These are phyloP conservation scores for Andrena marginata DNA, from an alignment of 2,888 invertebrate genomes.

Conservation along the genomic window DNA sequence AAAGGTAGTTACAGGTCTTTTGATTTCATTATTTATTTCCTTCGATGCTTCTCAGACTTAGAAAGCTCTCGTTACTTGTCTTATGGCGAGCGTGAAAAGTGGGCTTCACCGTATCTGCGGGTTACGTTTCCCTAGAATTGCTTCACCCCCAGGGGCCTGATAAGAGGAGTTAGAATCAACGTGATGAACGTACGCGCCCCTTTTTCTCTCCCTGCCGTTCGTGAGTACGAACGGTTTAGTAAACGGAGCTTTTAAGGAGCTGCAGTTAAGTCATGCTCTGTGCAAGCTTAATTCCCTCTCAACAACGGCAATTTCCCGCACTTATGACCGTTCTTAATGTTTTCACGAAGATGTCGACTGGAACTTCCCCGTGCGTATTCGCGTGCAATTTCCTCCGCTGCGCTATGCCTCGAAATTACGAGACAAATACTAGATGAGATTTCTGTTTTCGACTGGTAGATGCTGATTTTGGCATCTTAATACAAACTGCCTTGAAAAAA, in stretches of 20 bases:
- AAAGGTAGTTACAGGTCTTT: too few relatives aligned
- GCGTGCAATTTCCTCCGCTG: conserved; percentile 20
- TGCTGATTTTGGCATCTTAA: neutral
- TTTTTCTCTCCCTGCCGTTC: neutral
- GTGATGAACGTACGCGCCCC: neutral
- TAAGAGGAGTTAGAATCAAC: conserved; percentile 26
- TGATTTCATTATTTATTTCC: neutral
- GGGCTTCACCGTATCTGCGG: neutral
- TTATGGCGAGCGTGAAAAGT: neutral
- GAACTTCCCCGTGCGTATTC: conserved; percentile 11
- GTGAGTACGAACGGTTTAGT: conserved; percentile 25
- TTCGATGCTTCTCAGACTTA: neutral
- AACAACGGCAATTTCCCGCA: conserved; percentile 49
- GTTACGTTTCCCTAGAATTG: neutral
- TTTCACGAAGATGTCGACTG: conserved; percentile 30
- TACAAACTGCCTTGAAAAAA: neutral
- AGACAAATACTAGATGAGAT: neutral
- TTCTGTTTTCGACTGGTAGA: neutral
- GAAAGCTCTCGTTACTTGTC: neutral
- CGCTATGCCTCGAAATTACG: neutral
- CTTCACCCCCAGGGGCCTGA: neutral
- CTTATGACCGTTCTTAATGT: conserved; percentile 34
- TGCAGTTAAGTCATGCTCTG: conserved; percentile 46
- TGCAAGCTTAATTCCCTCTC: conserved; percentile 50
- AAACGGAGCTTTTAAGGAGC: conserved; percentile 56